Evolutionary conservation across 92 coral and sea anemone species (phyloP).

Genomic region (Actinernus sp.): DNA sequence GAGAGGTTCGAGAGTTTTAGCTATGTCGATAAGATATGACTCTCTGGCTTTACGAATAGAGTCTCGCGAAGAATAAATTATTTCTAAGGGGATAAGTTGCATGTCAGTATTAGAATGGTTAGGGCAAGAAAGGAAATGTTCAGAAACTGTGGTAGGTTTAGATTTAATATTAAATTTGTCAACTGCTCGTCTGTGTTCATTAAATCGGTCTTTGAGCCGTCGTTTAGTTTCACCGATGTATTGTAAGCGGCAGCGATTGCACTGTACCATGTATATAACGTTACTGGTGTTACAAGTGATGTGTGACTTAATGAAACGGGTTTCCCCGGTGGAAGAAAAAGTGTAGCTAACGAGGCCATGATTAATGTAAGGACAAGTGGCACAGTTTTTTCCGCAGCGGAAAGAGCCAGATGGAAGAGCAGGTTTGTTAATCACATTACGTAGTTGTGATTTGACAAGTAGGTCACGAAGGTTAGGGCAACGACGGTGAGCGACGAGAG

Average conservation of each 20-base stretch:
- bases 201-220: conserved; percentile 3
- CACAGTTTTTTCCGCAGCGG: too few relatives aligned
- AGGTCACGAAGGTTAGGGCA: conserved; percentile 47
- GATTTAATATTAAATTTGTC: neutral
- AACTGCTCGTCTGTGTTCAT: conserved; percentile 8
- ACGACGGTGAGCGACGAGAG: conserved; percentile 49
- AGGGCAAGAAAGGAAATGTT: neutral
- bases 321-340: too few relatives aligned
- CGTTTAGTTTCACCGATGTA: conserved; percentile 29
- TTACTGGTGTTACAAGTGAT: conserved; percentile 17
- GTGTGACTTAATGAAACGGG: conserved; percentile 7
- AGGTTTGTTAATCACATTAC: too few relatives aligned
- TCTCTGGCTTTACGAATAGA: conserved; percentile 13
- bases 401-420: too few relatives aligned
- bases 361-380: too few relatives aligned
- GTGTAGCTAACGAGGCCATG: too few relatives aligned
- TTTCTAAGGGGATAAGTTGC: conserved; percentile 1
- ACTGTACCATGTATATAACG: conserved; percentile 12
- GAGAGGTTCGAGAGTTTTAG: conserved; percentile 9
- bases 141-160: neutral
- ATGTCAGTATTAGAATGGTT: conserved; percentile 7
- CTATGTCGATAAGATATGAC: conserved; percentile 3
- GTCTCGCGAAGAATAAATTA: too few relatives aligned
- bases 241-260: conserved; percentile 4
- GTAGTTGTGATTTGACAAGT: too few relatives aligned